phyloP scores from a whole-genome alignment of 2,797 vertebrate genomes.

The Cuculus canorus region DNA sequence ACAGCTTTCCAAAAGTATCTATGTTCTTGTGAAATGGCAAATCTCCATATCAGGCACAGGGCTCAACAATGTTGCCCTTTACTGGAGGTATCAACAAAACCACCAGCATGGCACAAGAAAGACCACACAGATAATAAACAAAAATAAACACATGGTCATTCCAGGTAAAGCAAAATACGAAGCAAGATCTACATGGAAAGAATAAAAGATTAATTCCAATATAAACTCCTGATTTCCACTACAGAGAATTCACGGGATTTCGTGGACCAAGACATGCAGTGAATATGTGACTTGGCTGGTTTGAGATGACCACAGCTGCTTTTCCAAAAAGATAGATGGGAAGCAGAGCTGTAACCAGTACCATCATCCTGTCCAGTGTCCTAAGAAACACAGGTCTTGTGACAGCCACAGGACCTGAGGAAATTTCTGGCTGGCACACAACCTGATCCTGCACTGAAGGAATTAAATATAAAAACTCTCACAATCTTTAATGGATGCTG shows the following conservation, averaged over 20 bases:
- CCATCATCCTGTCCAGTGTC: accelerated
- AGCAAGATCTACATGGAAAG: neutral
- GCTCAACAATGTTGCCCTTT: neutral
- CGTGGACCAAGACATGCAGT: neutral
- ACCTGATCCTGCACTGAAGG: neutral
- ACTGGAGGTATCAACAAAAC: neutral
- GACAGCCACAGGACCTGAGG: neutral
- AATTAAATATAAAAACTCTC: neutral
- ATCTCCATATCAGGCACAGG: accelerated
- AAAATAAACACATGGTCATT: neutral
- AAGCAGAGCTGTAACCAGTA: neutral
- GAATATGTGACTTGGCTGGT: neutral
- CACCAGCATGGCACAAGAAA: neutral
- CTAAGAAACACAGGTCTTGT: neutral
- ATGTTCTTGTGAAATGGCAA: neutral
- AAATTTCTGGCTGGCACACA: neutral
- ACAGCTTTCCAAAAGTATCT: neutral
- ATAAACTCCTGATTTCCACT: slow-evolving; percentile 4
- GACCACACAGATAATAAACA: neutral
- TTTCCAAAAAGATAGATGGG: neutral
- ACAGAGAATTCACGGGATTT: neutral
- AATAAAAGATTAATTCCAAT: neutral
- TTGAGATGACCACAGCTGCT: neutral
- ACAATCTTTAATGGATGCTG: neutral
- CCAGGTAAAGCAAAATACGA: neutral